These are phyloP conservation scores for Luperina testacea DNA, from an alignment of 2,888 invertebrate genomes.

Conservation along the genomic window DNA sequence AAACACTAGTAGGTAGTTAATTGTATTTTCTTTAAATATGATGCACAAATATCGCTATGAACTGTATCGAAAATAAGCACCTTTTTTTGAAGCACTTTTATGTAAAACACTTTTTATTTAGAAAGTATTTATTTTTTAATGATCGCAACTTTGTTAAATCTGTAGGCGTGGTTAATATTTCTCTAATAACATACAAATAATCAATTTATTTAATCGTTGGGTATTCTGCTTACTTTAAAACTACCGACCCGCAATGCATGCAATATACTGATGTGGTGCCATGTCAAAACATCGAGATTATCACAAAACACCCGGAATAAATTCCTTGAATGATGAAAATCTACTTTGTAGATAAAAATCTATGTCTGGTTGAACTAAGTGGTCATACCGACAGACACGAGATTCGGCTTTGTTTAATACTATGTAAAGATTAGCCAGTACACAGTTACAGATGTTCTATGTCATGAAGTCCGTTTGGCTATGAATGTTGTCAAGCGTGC, in stretches of 20 bases:
- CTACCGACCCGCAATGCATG: background rate
- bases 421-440: background rate
- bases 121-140: background rate
- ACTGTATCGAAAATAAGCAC: background rate
- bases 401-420: background rate
- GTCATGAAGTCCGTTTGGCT: no score
- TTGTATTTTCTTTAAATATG: background rate
- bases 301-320: background rate
- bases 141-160: background rate
- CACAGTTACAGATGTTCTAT: no score
- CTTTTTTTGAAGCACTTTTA: background rate
- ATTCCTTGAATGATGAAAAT: background rate
- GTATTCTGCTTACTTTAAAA: background rate
- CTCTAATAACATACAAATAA: background rate
- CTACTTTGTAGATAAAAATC: background rate
- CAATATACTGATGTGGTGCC: no score
- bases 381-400: background rate
- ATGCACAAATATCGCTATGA: no score
- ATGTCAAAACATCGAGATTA: no score
- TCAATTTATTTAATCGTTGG: background rate
- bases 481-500: no score
- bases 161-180: background rate
- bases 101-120: background rate
- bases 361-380: background rate
- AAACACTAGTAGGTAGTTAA: background rate